Evolutionary conservation across 2,888 invertebrate genomes (phyloP).

Genomic region (Orthosia gracilis): DNA sequence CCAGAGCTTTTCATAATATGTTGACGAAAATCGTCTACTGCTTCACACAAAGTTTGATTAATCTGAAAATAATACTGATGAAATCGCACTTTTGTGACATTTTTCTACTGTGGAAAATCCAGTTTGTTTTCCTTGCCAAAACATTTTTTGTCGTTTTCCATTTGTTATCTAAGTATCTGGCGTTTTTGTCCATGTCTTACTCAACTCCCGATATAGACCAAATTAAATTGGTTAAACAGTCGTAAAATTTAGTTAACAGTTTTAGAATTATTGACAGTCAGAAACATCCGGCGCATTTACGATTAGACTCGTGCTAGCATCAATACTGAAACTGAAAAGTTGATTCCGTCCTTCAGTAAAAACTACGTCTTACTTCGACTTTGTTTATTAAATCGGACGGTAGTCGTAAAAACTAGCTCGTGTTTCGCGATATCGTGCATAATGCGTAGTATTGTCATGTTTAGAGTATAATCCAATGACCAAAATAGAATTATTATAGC

Average conservation of each 20-base stretch:
- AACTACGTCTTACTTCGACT: constrained; percentile 22
- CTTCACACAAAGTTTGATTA: neutral
- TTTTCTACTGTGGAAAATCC: too few species aligned
- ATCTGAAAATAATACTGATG: too few species aligned
- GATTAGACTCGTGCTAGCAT: constrained; percentile 27
- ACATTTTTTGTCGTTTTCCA: too few species aligned
- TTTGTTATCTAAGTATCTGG: too few species aligned
- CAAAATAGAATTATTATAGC: constrained; percentile 58
- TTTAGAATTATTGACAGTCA: constrained; percentile 46
- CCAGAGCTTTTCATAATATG: constrained; percentile 41
- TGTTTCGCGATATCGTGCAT: constrained; percentile 29
- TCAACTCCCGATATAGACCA: neutral
- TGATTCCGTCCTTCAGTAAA: constrained; percentile 6
- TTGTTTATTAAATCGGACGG: constrained; percentile 38
- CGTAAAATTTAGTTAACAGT: constrained; percentile 3
- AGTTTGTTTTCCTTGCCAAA: too few species aligned
- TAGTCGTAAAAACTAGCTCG: constrained; percentile 36
- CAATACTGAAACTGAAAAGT: constrained; percentile 8
- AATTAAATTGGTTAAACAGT: neutral
- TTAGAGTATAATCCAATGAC: constrained; percentile 15
- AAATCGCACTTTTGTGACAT: neutral
- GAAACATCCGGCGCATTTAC: constrained; percentile 38
- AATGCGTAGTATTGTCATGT: constrained; percentile 58
- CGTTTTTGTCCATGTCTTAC: neutral
- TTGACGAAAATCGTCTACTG: neutral